A percentile compares a stretch with the other conserved stretches of the same genome.
These are phyloP conservation scores for Oostethus manadensis DNA, from an alignment of 2,113 vertebrate species.

Conservation along the genomic window DNA sequence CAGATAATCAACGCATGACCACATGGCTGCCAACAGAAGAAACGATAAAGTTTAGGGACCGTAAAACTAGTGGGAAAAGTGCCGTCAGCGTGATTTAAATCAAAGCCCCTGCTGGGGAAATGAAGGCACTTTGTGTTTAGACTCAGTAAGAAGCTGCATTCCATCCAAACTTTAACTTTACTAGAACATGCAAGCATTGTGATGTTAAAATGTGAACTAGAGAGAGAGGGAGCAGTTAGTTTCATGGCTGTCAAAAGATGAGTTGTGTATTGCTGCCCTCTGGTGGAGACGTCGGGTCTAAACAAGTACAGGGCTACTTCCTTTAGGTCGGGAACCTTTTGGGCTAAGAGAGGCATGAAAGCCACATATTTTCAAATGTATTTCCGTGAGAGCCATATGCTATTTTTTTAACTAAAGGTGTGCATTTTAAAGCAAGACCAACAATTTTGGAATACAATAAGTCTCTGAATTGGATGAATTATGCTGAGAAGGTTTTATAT, in stretches of 20 bases:
- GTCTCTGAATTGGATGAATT: no score
- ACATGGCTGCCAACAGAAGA: slow-evolving; percentile 58
- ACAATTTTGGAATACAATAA: no score
- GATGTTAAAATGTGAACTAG: no score
- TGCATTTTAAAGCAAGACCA: no score
- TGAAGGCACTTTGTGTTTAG: slow-evolving; percentile 17
- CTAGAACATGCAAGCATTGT: not conserved
- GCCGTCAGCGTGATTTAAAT: slow-evolving; percentile 21
- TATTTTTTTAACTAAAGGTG: no score
- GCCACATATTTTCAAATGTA: no score
- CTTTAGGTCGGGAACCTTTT: no score
- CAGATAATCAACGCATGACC: slow-evolving; percentile 70
- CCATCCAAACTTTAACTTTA: not conserved
- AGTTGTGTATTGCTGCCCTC: slow-evolving; percentile 51
- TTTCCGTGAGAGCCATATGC: no score
- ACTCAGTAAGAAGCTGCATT: not conserved
- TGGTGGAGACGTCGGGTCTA: slow-evolving; percentile 36
- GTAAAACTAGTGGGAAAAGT: slow-evolving; percentile 17
- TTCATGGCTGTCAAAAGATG: not conserved
- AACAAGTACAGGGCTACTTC: not conserved
- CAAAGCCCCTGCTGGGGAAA: slow-evolving; percentile 20
- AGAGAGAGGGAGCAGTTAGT: no score
- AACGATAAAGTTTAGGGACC: slow-evolving; percentile 49
- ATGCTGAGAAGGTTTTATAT: no score
- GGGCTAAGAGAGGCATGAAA: no score